These are phyloP conservation scores for Metellina segmentata DNA, from an alignment of 2,888 invertebrate species.

Conservation along the genomic window DNA sequence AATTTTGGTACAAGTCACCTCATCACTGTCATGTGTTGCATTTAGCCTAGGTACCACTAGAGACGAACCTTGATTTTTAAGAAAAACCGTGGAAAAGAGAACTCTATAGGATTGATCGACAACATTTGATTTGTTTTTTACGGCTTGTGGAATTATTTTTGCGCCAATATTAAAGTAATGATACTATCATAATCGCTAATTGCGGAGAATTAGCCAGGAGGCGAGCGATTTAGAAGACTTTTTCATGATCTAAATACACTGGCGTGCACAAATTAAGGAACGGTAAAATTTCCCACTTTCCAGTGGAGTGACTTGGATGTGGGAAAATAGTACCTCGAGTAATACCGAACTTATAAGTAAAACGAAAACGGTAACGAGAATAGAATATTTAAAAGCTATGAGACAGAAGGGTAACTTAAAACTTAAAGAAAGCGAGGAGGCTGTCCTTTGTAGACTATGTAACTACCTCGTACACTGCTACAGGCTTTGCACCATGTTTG, in stretches of 20 bases:
- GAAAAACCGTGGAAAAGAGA: slow-evolving; percentile 23
- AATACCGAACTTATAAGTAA: no score
- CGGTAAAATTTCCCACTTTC: no score
- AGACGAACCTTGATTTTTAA: slow-evolving; percentile 47
- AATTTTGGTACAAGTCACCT: slow-evolving; percentile 70
- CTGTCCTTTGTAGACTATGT: no score
- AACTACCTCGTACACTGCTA: no score
- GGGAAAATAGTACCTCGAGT: no score
- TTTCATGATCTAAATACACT: neutral
- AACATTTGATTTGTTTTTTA: slow-evolving; percentile 38
- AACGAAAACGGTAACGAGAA: no score
- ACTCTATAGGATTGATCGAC: slow-evolving; percentile 15
- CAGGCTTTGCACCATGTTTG: no score
- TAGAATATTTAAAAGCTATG: no score
- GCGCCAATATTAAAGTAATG: neutral
- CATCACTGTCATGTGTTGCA: slow-evolving; percentile 74
- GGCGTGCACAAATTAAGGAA: no score
- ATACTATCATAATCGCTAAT: neutral
- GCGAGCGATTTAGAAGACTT: slow-evolving; percentile 13
- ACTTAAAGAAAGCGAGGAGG: no score
- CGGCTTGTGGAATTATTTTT: slow-evolving; percentile 13
- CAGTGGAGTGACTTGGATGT: no score
- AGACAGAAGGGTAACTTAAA: no score
- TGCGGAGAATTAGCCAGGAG: slow-evolving; percentile 24
- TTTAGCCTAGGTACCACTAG: slow-evolving; percentile 65